A percentile compares a stretch with the other conserved stretches of the same genome.
Evolutionary conservation across 2,888 invertebrate genomes (phyloP).

Genomic region (Harpalus rufipes): DNA sequence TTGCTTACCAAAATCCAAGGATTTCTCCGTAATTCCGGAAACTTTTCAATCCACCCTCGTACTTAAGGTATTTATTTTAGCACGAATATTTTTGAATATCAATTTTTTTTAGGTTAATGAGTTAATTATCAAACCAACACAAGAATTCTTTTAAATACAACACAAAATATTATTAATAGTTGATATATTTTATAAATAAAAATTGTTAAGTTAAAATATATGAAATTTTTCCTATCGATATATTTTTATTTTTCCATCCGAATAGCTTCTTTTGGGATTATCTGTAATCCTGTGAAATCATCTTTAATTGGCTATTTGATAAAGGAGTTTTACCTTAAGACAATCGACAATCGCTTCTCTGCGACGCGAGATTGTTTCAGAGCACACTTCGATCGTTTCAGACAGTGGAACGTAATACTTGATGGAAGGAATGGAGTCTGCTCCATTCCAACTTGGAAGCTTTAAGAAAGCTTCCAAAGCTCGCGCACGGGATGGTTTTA

Average conservation of each 20-base stretch:
- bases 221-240: no score
- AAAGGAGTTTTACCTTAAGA: conserved; percentile 24
- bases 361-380: not conserved
- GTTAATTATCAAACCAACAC: not conserved
- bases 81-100: not conserved
- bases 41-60: no score
- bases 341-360: not conserved
- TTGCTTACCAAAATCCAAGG: no score
- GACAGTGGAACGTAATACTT: not conserved
- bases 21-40: no score
- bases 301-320: conserved; percentile 26
- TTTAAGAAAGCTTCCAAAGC: not conserved
- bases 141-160: not conserved
- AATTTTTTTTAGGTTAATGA: not conserved
- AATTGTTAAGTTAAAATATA: no score
- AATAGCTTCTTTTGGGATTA: not conserved
- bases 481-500: conserved; percentile 3
- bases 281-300: conserved; percentile 13
- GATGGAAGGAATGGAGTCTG: not conserved
- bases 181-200: not conserved
- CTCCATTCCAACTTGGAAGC: not conserved
- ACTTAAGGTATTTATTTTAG: not conserved
- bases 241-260: no score
- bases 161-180: not conserved
- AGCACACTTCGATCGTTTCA: conserved; percentile 6